Percentiles rank a stretch among this genome's conserved stretches.
Conservation (phyloP, 2,113 vertebrate species). For the Polypterus bichir region DNA sequence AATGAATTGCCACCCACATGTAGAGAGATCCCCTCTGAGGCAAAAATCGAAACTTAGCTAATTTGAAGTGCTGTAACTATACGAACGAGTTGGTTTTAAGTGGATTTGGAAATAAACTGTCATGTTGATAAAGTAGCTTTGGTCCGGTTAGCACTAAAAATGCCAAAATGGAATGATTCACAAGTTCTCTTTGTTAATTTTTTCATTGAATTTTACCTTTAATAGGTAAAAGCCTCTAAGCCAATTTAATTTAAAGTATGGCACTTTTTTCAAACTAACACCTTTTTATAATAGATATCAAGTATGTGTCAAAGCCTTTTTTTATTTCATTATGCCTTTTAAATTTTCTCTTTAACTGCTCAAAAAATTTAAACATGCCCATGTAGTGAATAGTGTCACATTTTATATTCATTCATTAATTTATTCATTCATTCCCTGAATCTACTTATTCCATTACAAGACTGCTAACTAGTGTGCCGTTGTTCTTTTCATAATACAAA, state of each 20-base stretch:
- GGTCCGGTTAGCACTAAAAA: not conserved
- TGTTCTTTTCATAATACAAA: too few species aligned
- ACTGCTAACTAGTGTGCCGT: too few species aligned
- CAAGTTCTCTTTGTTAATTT: not conserved
- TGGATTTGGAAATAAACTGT: not conserved
- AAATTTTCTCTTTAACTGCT: too few species aligned
- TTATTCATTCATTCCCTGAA: too few species aligned
- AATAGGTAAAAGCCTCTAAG: not conserved
- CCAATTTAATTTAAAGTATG: not conserved
- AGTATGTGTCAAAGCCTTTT: not conserved
- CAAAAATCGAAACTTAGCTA: not conserved
- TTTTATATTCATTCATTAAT: too few species aligned
- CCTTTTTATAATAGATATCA: not conserved
- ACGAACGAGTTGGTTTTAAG: not conserved
- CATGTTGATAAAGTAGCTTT: not conserved
- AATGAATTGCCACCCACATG: too few species aligned
- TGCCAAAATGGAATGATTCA: not conserved
- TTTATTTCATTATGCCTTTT: not conserved
- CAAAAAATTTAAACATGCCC: too few species aligned
- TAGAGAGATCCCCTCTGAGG: too few species aligned
- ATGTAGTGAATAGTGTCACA: too few species aligned
- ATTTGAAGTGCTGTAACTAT: not conserved
- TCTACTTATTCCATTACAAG: too few species aligned
- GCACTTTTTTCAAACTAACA: not conserved
- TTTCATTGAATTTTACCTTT: not conserved